Conservation (phyloP, 1,140 invertebrate species). For the Doryteuthis pealeii region DNA sequence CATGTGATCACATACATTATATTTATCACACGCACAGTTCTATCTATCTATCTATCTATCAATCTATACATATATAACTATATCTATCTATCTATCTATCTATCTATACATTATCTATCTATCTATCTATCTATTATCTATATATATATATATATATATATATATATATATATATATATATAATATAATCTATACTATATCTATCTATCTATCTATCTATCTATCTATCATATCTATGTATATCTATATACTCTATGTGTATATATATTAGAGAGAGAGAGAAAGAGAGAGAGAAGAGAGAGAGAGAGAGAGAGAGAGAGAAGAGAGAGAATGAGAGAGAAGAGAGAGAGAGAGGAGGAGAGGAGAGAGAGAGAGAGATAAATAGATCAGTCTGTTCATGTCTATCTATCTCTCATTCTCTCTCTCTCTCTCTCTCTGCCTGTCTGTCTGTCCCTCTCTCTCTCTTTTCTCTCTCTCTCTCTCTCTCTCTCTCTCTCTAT, state of each 20-base stretch:
- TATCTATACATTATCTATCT: not conserved
- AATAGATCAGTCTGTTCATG: too few species aligned
- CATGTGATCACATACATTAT: not conserved
- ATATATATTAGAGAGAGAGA: not conserved
- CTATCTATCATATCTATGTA: not conserved
- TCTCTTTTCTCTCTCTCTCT: not conserved
- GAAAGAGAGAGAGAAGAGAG: not conserved
- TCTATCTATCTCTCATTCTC: too few species aligned
- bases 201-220: not conserved
- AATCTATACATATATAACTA: not conserved
- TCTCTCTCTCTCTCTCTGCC: too few species aligned
- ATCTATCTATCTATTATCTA: not conserved
- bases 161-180: not conserved
- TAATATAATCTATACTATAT: not conserved
- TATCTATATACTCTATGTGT: not conserved
- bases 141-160: conserved; percentile 4
- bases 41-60: not conserved
- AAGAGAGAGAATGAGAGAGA: too few species aligned
- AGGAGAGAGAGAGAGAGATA: not conserved
- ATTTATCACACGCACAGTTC: not conserved
- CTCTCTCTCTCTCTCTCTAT: too few species aligned
- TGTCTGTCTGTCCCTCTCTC: too few species aligned
- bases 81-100: not conserved
- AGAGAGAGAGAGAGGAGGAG: too few species aligned
- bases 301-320: not conserved